phyloP scores from a whole-genome alignment of 2,797 vertebrate genomes.

The Acanthurus tractus region DNA sequence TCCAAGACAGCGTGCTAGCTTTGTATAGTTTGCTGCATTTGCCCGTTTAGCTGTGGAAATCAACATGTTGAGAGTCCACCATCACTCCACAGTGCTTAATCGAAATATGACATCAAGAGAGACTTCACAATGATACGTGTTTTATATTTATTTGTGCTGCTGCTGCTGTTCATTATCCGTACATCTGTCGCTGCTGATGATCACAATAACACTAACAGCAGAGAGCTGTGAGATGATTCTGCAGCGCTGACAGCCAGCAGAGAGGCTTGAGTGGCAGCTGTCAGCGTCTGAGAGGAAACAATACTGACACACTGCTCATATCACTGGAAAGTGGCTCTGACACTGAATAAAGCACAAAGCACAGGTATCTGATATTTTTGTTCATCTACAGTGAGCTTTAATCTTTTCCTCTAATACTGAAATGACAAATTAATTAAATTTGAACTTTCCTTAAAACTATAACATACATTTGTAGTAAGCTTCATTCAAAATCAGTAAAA shows the following conservation, averaged over 20 bases:
- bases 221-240: slow-evolving; percentile 9
- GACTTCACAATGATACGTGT: not conserved
- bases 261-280: slow-evolving; percentile 57
- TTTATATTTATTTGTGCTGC: slow-evolving; percentile 15
- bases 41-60: not conserved
- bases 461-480: not conserved
- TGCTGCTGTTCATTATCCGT: slow-evolving; percentile 49
- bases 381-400: not conserved
- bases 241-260: slow-evolving; percentile 38
- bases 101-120: slow-evolving; percentile 40
- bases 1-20: not conserved
- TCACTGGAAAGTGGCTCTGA: not conserved
- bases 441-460: slow-evolving; percentile 1
- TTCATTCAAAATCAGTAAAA: not conserved
- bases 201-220: slow-evolving; percentile 32
- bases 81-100: slow-evolving; percentile 14
- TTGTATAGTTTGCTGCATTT: not conserved
- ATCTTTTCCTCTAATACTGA: slow-evolving; percentile 6
- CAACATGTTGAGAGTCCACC: slow-evolving; percentile 7
- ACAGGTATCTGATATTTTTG: too few relatives aligned
- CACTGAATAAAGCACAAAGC: slow-evolving; percentile 5
- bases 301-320: not conserved
- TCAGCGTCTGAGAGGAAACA: slow-evolving; percentile 26
- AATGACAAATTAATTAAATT: slow-evolving; percentile 5
- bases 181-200: slow-evolving; percentile 54